Evolutionary conservation across 2,797 vertebrate species (phyloP).

Genomic region (Morus bassanus): DNA sequence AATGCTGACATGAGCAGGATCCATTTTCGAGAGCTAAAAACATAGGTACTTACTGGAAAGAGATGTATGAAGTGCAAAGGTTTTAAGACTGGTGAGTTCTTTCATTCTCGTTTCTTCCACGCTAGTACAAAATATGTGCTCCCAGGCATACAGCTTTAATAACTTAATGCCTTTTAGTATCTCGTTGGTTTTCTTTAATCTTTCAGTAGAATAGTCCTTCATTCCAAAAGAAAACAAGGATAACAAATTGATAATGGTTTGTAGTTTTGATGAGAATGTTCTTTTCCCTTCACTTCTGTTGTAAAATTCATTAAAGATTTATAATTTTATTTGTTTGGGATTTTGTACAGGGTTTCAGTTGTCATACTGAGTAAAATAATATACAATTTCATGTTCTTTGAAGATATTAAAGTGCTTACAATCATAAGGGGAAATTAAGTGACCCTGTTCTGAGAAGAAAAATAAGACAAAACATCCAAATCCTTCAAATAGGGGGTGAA

Average conservation of each 20-base stretch:
- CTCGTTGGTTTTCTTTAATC: conserved; percentile 95
- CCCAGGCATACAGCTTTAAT: conserved; percentile 97
- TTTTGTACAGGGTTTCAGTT: neutral
- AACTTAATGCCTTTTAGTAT: conserved; percentile 97
- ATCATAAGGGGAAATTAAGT: neutral
- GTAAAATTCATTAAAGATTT: neutral
- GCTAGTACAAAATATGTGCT: conserved; percentile 93
- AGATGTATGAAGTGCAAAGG: conserved; percentile 94
- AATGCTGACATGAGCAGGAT: neutral
- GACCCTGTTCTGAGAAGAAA: neutral
- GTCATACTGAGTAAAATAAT: neutral
- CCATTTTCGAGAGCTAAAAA: neutral
- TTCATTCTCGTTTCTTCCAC: conserved; percentile 92
- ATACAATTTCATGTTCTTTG: neutral
- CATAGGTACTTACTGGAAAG: conserved; percentile 89
- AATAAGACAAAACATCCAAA: neutral
- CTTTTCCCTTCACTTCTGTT: neutral
- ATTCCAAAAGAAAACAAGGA: neutral
- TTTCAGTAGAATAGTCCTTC: conserved; percentile 97
- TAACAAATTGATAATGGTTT: neutral
- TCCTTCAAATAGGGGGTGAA: neutral
- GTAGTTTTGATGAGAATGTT: neutral
- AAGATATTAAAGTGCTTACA: neutral
- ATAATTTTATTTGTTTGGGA: neutral
- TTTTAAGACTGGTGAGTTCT: conserved; percentile 92